Conservation (phyloP, 2,888 invertebrate species). For the Nemotelus nigrinus region DNA sequence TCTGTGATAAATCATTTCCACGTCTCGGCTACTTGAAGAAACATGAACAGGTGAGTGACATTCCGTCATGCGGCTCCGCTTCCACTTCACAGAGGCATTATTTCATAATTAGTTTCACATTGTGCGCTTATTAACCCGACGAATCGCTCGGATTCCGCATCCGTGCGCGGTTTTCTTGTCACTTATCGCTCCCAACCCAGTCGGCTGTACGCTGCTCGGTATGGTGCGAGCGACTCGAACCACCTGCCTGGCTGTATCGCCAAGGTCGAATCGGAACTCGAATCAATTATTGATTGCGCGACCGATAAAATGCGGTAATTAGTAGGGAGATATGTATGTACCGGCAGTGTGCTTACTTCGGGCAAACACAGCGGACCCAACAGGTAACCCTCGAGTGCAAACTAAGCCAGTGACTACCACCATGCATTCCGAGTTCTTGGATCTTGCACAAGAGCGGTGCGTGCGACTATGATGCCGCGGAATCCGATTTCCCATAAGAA, state of each 20-base stretch:
- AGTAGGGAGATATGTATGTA: neutral
- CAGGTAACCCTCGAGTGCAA: slow-evolving; percentile 13
- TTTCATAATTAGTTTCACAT: slow-evolving; percentile 46
- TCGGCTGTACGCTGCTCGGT: neutral
- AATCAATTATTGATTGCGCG: slow-evolving; percentile 10
- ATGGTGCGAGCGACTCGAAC: neutral
- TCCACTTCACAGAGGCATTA: slow-evolving; percentile 7
- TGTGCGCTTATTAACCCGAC: slow-evolving; percentile 48
- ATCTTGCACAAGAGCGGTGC: too few species aligned
- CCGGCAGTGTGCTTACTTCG: slow-evolving; percentile 1
- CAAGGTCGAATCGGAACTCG: slow-evolving; percentile 28
- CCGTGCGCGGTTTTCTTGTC: slow-evolving; percentile 22
- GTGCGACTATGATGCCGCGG: slow-evolving; percentile 6
- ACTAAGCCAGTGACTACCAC: neutral
- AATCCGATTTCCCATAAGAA: slow-evolving; percentile 44
- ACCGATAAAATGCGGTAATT: slow-evolving; percentile 13
- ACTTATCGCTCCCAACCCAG: neutral
- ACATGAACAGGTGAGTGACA: slow-evolving; percentile 84
- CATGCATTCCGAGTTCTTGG: neutral
- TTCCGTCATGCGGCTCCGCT: slow-evolving; percentile 21
- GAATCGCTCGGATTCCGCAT: slow-evolving; percentile 46
- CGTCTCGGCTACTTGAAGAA: slow-evolving; percentile 87
- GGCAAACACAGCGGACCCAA: neutral
- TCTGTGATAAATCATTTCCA: slow-evolving; percentile 91
- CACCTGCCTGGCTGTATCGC: neutral